Conservation (phyloP, 2,888 invertebrate species). For the Scelioninae gen. 1 region DNA sequence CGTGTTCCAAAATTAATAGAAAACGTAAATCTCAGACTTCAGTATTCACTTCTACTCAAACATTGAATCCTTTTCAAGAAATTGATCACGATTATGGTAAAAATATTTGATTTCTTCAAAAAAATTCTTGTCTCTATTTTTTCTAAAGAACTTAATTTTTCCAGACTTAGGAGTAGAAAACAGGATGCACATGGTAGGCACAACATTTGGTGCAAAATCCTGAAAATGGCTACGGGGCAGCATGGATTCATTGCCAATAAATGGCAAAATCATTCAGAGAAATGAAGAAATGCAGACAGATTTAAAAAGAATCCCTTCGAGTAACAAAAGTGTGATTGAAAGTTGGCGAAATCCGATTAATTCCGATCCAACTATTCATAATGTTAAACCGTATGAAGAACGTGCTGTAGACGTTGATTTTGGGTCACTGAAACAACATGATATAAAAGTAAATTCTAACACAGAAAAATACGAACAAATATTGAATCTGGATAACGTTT, state of each 20-base stretch:
- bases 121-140: neutral
- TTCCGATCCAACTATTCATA: slow-evolving; percentile 67
- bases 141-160: neutral
- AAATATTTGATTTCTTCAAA: too few relatives aligned
- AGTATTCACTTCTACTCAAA: slow-evolving; percentile 82
- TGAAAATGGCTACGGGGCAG: slow-evolving; percentile 84
- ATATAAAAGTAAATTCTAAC: slow-evolving; percentile 5
- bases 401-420: slow-evolving; percentile 78
- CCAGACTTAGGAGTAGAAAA: slow-evolving; percentile 80
- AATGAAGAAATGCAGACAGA: slow-evolving; percentile 57
- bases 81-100: slow-evolving; percentile 80
- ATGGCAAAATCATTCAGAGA: slow-evolving; percentile 51
- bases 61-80: slow-evolving; percentile 80
- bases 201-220: slow-evolving; percentile 81
- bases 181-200: slow-evolving; percentile 79
- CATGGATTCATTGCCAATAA: slow-evolving; percentile 72
- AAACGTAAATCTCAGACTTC: slow-evolving; percentile 84
- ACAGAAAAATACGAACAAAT: slow-evolving; percentile 32
- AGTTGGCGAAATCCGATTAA: slow-evolving; percentile 77
- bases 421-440: neutral
- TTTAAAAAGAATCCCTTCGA: slow-evolving; percentile 37
- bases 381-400: slow-evolving; percentile 78
- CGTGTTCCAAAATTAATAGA: slow-evolving; percentile 88
- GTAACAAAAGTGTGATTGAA: slow-evolving; percentile 77
- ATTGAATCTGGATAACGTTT: slow-evolving; percentile 27